phyloP scores from a whole-genome alignment of 1,140 invertebrate species.

The Drosophila nebulosa region DNA sequence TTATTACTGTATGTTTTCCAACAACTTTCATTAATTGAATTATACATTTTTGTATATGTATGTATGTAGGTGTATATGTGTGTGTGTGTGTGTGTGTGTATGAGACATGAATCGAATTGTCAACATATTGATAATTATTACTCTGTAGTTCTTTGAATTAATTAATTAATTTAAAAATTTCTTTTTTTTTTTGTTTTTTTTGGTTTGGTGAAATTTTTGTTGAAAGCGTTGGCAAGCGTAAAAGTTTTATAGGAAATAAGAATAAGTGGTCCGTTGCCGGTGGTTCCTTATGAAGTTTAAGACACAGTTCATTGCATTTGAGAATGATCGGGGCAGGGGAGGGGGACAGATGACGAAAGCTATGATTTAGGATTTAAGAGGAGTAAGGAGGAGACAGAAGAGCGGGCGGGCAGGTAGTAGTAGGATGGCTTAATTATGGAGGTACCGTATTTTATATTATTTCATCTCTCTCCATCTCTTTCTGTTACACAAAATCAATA shows the following conservation, averaged over 20 bases:
- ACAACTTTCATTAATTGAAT: neutral
- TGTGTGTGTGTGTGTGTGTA: too few species aligned
- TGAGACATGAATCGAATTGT: neutral
- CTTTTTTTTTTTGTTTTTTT: neutral
- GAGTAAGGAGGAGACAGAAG: neutral
- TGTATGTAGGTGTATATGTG: too few species aligned
- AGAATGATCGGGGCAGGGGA: slow-evolving; percentile 20
- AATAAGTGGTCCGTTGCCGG: slow-evolving; percentile 48
- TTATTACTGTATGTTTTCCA: neutral
- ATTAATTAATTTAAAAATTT: neutral
- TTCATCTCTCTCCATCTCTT: neutral
- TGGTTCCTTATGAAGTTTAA: slow-evolving; percentile 50
- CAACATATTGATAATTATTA: neutral
- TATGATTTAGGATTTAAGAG: too few species aligned
- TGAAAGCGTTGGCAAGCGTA: neutral
- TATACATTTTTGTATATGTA: neutral
- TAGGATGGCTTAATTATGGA: neutral
- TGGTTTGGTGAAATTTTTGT: neutral
- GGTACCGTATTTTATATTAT: neutral
- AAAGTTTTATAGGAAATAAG: neutral
- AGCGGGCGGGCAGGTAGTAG: too few species aligned
- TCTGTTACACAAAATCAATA: neutral
- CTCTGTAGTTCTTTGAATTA: neutral
- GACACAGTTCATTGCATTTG: slow-evolving; percentile 45
- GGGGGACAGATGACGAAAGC: neutral